phyloP scores from a whole-genome alignment of 2,797 vertebrate genomes.

The Platyrinchus mystaceus region DNA sequence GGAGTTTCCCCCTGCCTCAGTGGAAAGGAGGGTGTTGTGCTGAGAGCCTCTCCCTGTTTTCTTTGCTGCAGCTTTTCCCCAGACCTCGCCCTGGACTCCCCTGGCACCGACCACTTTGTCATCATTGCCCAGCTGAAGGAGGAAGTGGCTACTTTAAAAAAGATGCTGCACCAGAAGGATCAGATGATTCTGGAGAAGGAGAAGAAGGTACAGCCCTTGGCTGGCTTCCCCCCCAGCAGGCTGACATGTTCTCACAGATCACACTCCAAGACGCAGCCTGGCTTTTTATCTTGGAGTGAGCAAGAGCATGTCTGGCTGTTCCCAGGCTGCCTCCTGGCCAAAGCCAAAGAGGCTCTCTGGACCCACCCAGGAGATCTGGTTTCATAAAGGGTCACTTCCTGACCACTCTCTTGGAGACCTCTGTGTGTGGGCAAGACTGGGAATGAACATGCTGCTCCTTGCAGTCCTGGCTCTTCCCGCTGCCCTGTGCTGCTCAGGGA shows the following conservation, averaged over 20 bases:
- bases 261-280: background rate
- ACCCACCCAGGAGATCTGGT: background rate
- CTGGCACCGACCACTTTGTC: slow-evolving; percentile 81
- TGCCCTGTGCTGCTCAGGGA: background rate
- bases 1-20: background rate
- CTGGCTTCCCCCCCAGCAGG: background rate
- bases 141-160: slow-evolving; percentile 81
- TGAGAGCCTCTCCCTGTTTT: background rate
- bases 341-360: background rate
- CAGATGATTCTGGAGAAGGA: slow-evolving; percentile 84
- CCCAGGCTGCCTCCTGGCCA: slow-evolving; percentile 2
- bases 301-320: background rate
- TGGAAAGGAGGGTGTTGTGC: background rate
- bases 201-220: slow-evolving; percentile 75
- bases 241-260: background rate
- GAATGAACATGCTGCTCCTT: background rate
- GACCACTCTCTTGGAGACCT: background rate
- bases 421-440: background rate
- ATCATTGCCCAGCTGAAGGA: slow-evolving; percentile 83
- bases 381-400: background rate
- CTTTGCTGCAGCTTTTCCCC: slow-evolving; percentile 75
- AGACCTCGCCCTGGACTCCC: slow-evolving; percentile 79
- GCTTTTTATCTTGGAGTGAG: background rate
- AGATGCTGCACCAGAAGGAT: slow-evolving; percentile 83
- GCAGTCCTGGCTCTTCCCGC: background rate